A percentile compares a stretch with the other conserved stretches of the same genome.
Conservation (phyloP, 2,888 invertebrate species). For the Melangyna quadrimaculata region DNA sequence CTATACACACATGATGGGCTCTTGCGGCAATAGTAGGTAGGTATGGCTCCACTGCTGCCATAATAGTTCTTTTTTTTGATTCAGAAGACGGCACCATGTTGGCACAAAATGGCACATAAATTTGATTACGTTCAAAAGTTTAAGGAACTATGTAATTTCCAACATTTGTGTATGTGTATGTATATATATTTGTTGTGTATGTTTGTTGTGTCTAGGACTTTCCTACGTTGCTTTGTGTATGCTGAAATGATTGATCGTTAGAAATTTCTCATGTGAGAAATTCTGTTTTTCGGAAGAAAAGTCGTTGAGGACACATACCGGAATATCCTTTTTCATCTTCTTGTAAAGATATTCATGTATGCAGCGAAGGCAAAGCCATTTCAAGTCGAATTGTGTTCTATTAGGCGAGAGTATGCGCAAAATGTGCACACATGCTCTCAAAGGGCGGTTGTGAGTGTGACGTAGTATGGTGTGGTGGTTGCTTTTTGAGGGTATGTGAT, state of each 20-base stretch:
- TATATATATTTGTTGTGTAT: too few relatives aligned
- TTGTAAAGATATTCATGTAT: slow-evolving; percentile 31
- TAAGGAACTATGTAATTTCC: slow-evolving; percentile 51
- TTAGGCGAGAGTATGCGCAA: slow-evolving; percentile 67
- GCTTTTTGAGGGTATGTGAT: slow-evolving; percentile 34
- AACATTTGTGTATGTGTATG: slow-evolving; percentile 1
- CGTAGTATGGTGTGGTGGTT: slow-evolving; percentile 32
- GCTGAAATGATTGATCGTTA: slow-evolving; percentile 53
- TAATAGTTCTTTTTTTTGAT: slow-evolving; percentile 2
- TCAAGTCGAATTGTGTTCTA: slow-evolving; percentile 57
- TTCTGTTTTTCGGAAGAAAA: slow-evolving; percentile 36
- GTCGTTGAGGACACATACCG: slow-evolving; percentile 25
- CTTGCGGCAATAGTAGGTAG: neutral
- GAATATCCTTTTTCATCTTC: slow-evolving; percentile 11
- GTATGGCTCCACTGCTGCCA: slow-evolving; percentile 2
- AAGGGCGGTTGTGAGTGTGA: slow-evolving; percentile 6
- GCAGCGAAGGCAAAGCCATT: slow-evolving; percentile 52
- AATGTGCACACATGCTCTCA: slow-evolving; percentile 51
- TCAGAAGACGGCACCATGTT: slow-evolving; percentile 46
- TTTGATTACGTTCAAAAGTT: slow-evolving; percentile 60
- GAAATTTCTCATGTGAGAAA: slow-evolving; percentile 53
- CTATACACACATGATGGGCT: neutral
- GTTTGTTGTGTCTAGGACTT: neutral
- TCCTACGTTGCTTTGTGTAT: neutral
- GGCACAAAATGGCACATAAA: slow-evolving; percentile 65